phyloP scores from a whole-genome alignment of 2,888 invertebrate genomes.

The Dichetophora obliterata region DNA sequence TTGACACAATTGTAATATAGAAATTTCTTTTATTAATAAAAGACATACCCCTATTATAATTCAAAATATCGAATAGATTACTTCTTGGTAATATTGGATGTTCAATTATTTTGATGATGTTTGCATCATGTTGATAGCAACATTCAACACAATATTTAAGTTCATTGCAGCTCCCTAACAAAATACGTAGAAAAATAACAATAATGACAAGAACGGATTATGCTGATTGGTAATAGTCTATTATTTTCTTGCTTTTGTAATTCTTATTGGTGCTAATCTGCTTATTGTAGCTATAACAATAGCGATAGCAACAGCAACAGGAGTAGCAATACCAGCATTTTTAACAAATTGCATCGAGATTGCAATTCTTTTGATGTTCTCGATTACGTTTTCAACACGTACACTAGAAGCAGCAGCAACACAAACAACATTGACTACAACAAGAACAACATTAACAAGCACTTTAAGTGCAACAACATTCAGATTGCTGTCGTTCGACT shows the following conservation, averaged over 20 bases:
- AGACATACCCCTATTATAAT: too few relatives aligned
- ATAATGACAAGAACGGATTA: background rate
- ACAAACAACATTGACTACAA: background rate
- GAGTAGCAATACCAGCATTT: background rate
- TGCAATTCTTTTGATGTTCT: slow-evolving; percentile 12
- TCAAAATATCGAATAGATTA: too few relatives aligned
- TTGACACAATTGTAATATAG: too few relatives aligned
- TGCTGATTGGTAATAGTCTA: background rate
- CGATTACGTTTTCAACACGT: slow-evolving; percentile 21
- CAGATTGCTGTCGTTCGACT: background rate
- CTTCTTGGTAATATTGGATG: too few relatives aligned
- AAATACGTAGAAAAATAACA: background rate
- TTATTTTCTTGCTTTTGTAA: too few relatives aligned
- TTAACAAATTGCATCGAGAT: background rate
- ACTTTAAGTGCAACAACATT: slow-evolving; percentile 1
- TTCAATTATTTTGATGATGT: too few relatives aligned
- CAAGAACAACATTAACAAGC: background rate
- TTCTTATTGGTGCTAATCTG: too few relatives aligned
- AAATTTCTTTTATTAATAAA: too few relatives aligned
- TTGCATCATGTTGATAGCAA: too few relatives aligned
- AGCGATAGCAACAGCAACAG: background rate
- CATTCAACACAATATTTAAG: too few relatives aligned
- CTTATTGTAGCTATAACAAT: background rate
- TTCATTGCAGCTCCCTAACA: background rate
- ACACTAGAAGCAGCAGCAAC: background rate